A percentile compares a stretch with the other conserved stretches of the same genome.
phyloP scores from a whole-genome alignment of 2,797 vertebrate genomes.

The Hippopotamyrus pictus region DNA sequence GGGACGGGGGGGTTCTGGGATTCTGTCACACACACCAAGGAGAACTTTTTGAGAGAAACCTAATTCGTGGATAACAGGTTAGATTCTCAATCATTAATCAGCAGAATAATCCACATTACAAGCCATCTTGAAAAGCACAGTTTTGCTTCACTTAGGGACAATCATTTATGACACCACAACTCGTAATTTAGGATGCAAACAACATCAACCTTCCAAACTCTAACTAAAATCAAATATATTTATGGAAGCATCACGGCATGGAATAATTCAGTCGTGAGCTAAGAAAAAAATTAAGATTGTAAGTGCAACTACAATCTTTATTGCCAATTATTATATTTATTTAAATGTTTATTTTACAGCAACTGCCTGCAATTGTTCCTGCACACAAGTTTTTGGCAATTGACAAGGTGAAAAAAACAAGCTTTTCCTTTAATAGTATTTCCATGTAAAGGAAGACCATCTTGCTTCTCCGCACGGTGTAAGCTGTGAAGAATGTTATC shows the following conservation, averaged over 20 bases:
- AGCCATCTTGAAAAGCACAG: neutral
- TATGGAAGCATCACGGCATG: neutral
- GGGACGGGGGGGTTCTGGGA: neutral
- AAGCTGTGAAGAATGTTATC: slow-evolving; percentile 57
- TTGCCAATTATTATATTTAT: neutral
- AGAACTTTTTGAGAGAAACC: neutral
- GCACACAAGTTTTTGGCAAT: neutral
- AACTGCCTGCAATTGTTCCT: neutral
- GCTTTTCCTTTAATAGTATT: slow-evolving; percentile 38
- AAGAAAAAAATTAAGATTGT: neutral
- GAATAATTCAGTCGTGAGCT: neutral
- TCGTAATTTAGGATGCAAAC: neutral
- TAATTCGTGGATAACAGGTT: neutral
- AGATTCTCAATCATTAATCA: neutral
- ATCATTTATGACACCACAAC: neutral
- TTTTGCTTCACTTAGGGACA: neutral
- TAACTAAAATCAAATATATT: neutral
- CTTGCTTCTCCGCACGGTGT: slow-evolving; percentile 38
- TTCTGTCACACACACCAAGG: neutral
- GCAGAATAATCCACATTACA: neutral
- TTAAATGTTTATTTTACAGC: neutral
- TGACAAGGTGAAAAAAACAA: neutral
- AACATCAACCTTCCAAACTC: neutral
- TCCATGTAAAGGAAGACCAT: slow-evolving; percentile 50
- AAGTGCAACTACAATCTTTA: neutral